Base-by-base conservation (phyloP, 2,113 vertebrate genomes). In the Salminus brasiliensis region DNA sequence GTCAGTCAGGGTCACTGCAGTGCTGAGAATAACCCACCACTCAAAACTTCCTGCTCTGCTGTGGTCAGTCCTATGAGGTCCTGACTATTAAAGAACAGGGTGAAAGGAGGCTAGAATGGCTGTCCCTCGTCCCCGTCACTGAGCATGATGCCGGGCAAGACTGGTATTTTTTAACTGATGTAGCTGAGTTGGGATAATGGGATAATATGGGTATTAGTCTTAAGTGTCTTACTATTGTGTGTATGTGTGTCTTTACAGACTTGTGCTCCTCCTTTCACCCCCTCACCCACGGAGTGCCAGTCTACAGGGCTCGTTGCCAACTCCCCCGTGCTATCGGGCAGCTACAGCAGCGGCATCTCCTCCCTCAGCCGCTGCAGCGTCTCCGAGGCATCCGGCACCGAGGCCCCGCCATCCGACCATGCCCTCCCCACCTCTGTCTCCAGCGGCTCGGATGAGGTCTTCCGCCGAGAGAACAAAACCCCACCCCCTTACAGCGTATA, bases 281-380 rank as follows among this genome's bases (percentile, higher is more conserved):
- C 97, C 0, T 98, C 97, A 5, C 97, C 98, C 3, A 97, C 97
- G 55, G 98, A 99, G 83, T 96, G 95, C 88, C 97, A 96, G 86
- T 93, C 95, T 0, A 90, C 95, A 27, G 95, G 96, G 72, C 93
- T 97, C 83, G 93, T 94, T 34, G 96, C 96, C 86, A 95, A 95
- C 87, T 99, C 97, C 6, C 97, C 97, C 0, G 95, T 92, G 6
- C 90, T 98, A 83, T 98, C 96, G 0, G 97, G 97, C 90, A 98
- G 97, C 89, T 98, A 96, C 92, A 98, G 97, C 94, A 99, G 97
- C 0, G 96, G 98, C 78, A 98, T 99, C 89, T 99, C 98, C 0
- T 98, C 97, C 0, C 95, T 99, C 57, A 98, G 98, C 88, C 95
- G 98, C 74, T 98, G 98, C 81, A 99, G 97, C 81, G 95, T 94